Evolutionary conservation across 2,888 invertebrate species (phyloP), one percentile per base, ranked within the genome.

Genomic region (Drosophila buzzatii): DNA sequence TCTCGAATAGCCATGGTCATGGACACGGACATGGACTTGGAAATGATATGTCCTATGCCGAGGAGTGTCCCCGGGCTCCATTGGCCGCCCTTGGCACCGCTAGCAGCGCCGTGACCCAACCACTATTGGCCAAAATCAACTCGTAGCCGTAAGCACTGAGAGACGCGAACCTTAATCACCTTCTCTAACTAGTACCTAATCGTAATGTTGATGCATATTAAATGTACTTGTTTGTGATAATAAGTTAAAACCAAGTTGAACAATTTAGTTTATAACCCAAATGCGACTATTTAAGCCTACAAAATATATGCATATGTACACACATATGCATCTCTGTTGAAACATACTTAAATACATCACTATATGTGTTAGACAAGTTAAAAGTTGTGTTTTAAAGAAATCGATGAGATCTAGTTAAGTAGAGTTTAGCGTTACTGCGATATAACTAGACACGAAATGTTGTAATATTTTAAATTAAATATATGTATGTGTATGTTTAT

Each of bases 61-160:
- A 81, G 6, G 82, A 80, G 7, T 76, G 67, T 56, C 60, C 78
- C 14, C 63, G 67, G 44, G 70, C 72, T 1, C 56, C 66, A n/a
- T 64, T 80, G 51, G 41, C 64, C 44, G 79, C 74, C 31, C 76
- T 66, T 18, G 78, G 69, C n/a, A 37, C 58, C 14, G 63, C 62
- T 3, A 63, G 60, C 57, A 75, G 75, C 65, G 80, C 81, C 49
- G 92, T 91, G 1, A 92, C 92, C 14, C 93, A 93, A 69, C 93
- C 93, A 31, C 81, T 93, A 52, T 68, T 93, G 76, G 87, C 91
- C 35, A 92, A 90, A 82, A 92, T 92, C 53, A 92, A 92, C 84
- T 90, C 91, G 57, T 91, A 91, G 81, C 70, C 69, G 52, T 82
- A 85, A 75, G 70, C 41, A 53, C 23, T 60, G 60, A 51, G 60